Percentiles rank a stretch among this genome's conserved stretches.
These are phyloP conservation scores for Heliconius charithonia DNA, from an alignment of 2,888 invertebrate genomes.

Conservation along the genomic window DNA sequence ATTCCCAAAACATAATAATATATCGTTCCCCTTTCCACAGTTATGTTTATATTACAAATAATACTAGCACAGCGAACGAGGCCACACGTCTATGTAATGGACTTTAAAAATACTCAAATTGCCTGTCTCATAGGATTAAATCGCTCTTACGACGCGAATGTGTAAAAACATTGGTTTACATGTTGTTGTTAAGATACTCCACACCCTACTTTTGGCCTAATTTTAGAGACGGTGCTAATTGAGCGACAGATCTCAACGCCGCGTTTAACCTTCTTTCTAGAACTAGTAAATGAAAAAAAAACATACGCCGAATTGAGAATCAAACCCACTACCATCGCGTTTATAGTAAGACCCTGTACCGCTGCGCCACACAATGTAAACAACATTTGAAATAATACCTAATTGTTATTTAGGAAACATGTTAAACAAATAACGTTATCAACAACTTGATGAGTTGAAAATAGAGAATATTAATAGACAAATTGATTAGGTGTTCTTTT, in stretches of 20 bases:
- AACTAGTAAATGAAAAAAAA: no score
- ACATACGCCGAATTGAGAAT: no score
- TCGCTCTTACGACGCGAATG: conserved; percentile 21
- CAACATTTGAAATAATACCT: no score
- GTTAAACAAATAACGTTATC: no score
- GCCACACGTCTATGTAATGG: conserved; percentile 28
- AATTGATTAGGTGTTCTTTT: no score
- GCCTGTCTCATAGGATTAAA: conserved; percentile 25
- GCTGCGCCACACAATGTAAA: no score
- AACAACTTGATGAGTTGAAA: no score
- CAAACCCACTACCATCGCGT: no score
- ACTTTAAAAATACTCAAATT: conserved; percentile 37
- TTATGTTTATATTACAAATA: conserved; percentile 9
- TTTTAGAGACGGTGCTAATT: background rate
- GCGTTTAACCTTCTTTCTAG: no score
- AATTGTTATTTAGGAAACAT: no score
- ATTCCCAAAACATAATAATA: background rate
- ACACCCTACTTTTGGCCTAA: background rate
- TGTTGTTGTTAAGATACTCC: background rate
- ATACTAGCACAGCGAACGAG: conserved; percentile 16
- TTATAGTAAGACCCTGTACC: no score
- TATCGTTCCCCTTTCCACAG: background rate
- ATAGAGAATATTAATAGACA: no score
- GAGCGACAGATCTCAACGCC: background rate
- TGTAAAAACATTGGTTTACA: conserved; percentile 5